Conservation (phyloP, 2,888 invertebrate genomes). For the Xanthorhoe spadicearia region DNA sequence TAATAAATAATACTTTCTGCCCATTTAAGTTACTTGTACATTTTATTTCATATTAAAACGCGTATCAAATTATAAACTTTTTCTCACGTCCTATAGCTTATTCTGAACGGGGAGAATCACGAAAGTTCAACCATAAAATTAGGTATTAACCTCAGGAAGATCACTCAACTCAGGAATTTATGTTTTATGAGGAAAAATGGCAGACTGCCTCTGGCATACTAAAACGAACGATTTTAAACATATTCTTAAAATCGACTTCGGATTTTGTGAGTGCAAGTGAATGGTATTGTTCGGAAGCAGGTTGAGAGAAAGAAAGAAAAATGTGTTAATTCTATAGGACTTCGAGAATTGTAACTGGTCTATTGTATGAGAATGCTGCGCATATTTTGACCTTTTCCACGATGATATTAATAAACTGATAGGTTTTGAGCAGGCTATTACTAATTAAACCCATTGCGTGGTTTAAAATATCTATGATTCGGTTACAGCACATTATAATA, state of each 20-base stretch:
- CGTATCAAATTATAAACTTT: conserved; percentile 28
- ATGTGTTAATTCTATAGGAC: no score
- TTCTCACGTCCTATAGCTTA: conserved; percentile 46
- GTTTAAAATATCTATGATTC: no score
- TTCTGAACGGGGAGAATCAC: conserved; percentile 53
- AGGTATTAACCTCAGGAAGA: conserved; percentile 74
- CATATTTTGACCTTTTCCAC: no score
- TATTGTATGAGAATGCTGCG: no score
- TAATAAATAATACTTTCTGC: not conserved
- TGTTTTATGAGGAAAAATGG: conserved; percentile 80
- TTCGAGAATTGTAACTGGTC: no score
- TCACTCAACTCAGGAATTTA: conserved; percentile 79
- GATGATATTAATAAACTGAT: no score
- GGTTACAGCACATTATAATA: no score
- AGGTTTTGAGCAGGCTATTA: no score
- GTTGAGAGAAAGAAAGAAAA: no score
- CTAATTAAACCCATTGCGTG: no score
- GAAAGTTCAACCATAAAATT: conserved; percentile 78
- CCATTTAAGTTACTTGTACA: not conserved
- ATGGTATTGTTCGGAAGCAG: no score
- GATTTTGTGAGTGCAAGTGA: no score
- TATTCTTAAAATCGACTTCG: not conserved
- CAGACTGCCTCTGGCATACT: conserved; percentile 58
- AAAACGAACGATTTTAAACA: conserved; percentile 41
- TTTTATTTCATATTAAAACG: conserved; percentile 13